Evolutionary conservation across 2,113 vertebrate genomes (phyloP).

Genomic region (Rousettus leschenaultii): DNA sequence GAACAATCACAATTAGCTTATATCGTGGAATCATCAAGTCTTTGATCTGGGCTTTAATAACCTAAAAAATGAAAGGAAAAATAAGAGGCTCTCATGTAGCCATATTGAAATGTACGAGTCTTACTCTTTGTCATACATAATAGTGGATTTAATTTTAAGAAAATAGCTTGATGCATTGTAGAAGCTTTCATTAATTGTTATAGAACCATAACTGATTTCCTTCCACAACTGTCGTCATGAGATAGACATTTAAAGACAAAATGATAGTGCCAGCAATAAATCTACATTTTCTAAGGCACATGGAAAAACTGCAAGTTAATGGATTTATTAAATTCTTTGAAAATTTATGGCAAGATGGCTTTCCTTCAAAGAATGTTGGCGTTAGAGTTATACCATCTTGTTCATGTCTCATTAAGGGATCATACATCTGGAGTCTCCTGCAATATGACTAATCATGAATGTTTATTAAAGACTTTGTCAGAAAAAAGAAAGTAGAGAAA

Average conservation of each 20-base stretch:
- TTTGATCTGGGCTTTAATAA: constrained; percentile 88
- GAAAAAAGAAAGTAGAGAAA: neutral
- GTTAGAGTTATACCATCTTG: neutral
- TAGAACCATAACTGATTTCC: neutral
- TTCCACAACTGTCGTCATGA: neutral
- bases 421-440: neutral
- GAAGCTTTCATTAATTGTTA: neutral
- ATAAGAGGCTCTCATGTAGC: neutral
- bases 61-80: constrained; percentile 77
- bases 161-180: neutral
- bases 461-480: constrained; percentile 6
- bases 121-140: neutral
- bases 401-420: neutral
- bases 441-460: neutral
- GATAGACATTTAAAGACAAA: neutral
- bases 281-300: neutral
- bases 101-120: neutral
- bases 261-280: neutral
- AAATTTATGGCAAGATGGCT: neutral
- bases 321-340: neutral
- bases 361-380: neutral
- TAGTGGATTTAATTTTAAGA: neutral
- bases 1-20: constrained; percentile 88
- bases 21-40: constrained; percentile 89
- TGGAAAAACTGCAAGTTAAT: neutral